Evolutionary conservation across 2,113 vertebrate genomes (phyloP), one percentile per base, ranked within the genome.

Genomic region (Nothobranchius kuhntae): DNA sequence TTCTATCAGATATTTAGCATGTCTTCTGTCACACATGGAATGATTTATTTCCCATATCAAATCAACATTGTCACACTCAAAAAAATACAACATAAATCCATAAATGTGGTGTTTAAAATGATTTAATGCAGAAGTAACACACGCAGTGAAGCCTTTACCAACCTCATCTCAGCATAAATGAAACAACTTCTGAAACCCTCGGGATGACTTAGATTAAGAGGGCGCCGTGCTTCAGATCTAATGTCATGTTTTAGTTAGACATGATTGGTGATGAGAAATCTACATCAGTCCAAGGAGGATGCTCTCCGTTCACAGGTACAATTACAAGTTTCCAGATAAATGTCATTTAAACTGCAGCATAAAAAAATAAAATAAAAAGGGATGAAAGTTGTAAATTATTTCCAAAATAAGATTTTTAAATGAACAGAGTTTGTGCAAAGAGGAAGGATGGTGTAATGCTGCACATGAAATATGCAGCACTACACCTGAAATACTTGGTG

Each of bases 241-340:
- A 86, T 89, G 85, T 87, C 69, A 26, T 36, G 50, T 72, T 86
- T 75, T 80, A 83, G 86, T 89, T 87, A 26, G 6, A 56, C 78
- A 73, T 69, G 80, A 82, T 80, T 82, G 64, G 21, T 40, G 57
- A 77, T 40, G 56, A 69, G 67, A 65, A 71, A 83, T 76, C 73
- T 62, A 68, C 64, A 68, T 75, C 56, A 65, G 75, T 78, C 70
- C 51, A 9, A 64, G 60, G 48, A 36, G 65, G 59, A 62, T 1
- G 60, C 15, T 54, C 40, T 57, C 40, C 52, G 14, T 62, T 72
- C 72, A 40, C 30, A 72, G 50, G 64, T 77, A 65, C 67, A 77
- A 84, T 30, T 30, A 83, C 84, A 77, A 75, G 54, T 56, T 10
- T 73, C 68, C 67, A 68, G 52, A 70, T 87, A 81, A 86, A 85